These are phyloP conservation scores for Desoria tigrina DNA, from an alignment of 2,888 invertebrate genomes.

Conservation along the genomic window DNA sequence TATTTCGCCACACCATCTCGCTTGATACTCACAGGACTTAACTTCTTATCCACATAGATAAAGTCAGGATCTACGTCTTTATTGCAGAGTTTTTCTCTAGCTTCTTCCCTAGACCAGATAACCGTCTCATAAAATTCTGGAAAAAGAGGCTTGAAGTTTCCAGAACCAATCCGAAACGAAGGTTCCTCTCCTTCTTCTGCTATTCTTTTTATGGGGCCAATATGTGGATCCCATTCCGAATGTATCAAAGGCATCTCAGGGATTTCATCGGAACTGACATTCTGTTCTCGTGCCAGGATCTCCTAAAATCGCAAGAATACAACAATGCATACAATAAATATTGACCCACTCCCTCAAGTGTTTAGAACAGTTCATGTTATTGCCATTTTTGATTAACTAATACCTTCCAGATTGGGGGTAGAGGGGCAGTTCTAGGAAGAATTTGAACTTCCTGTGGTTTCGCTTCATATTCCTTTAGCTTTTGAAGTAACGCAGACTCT, in stretches of 20 bases:
- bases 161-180: slow-evolving; percentile 33
- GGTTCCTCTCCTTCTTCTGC: slow-evolving; percentile 40
- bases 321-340: no score
- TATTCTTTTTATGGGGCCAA: slow-evolving; percentile 23
- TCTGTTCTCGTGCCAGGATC: slow-evolving; percentile 34
- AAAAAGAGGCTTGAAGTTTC: slow-evolving; percentile 25
- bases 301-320: slow-evolving; percentile 19
- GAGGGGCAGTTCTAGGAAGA: slow-evolving; percentile 36
- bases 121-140: slow-evolving; percentile 38
- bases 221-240: slow-evolving; percentile 24
- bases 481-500: slow-evolving; percentile 33
- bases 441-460: slow-evolving; percentile 27
- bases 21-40: slow-evolving; percentile 22
- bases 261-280: slow-evolving; percentile 16
- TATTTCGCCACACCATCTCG: no score
- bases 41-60: slow-evolving; percentile 21
- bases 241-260: slow-evolving; percentile 35
- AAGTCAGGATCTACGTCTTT: slow-evolving; percentile 23
- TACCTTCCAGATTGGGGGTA: slow-evolving; percentile 45
- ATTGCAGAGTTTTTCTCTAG: slow-evolving; percentile 26
- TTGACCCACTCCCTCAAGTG: no score
- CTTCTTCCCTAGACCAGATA: slow-evolving; percentile 34
- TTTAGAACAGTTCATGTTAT: not conserved
- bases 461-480: slow-evolving; percentile 33
- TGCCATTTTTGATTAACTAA: not conserved